Conservation (phyloP, 2,113 vertebrate species). For the Leucopsar rothschildi region DNA sequence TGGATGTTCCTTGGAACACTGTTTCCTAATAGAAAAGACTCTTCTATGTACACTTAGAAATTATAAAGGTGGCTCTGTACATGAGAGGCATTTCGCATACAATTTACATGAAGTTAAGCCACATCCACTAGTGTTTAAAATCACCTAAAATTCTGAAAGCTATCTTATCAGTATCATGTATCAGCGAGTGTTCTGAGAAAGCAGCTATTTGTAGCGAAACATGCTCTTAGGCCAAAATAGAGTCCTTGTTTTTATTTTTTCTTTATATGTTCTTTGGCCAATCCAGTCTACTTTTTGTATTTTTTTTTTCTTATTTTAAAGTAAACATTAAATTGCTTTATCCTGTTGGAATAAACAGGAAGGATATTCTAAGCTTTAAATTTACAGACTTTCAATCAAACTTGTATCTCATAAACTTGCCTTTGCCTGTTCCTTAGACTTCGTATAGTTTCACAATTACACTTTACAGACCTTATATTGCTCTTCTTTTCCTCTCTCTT, state of each 20-base stretch:
- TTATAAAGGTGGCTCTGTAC: rapidly evolving
- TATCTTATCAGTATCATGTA: neutral
- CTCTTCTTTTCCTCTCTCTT: neutral
- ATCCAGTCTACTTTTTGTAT: neutral
- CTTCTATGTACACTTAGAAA: neutral
- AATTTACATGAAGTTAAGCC: neutral
- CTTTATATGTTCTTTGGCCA: neutral
- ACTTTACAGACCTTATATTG: neutral
- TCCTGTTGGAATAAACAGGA: neutral
- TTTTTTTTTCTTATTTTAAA: neutral
- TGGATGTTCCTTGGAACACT: neutral
- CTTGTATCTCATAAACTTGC: neutral
- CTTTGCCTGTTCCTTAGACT: neutral
- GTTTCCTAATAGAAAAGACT: neutral
- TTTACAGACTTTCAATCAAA: neutral
- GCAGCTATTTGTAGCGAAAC: neutral
- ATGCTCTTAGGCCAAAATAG: neutral
- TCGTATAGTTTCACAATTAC: neutral
- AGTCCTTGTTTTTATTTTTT: neutral
- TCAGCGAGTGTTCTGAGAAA: neutral
- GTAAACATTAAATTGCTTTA: neutral
- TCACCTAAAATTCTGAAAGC: neutral
- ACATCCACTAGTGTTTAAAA: neutral
- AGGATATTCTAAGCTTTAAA: neutral
- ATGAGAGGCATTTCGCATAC: rapidly evolving